Percentiles rank a stretch among this genome's conserved stretches.
Evolutionary conservation across 1,140 invertebrate species (phyloP).

Genomic region (Hydropsyche tenuis): DNA sequence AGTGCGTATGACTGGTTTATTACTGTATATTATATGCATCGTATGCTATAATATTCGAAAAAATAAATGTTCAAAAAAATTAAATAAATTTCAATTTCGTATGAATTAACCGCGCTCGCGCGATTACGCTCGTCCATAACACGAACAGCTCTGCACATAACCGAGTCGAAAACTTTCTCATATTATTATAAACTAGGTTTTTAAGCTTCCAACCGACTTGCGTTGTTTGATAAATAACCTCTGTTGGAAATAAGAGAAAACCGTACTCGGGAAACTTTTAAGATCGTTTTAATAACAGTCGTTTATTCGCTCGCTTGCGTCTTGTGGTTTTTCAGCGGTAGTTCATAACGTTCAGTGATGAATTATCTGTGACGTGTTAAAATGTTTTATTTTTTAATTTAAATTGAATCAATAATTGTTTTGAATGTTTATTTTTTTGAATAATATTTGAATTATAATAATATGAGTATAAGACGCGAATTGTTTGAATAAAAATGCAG

Average conservation of each 20-base stretch:
- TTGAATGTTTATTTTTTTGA: no score
- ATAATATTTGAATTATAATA: no score
- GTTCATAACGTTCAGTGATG: background rate
- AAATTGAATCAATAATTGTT: no score
- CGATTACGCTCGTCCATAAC: background rate
- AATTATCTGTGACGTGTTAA: no score
- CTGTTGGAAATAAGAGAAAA: conserved; percentile 33
- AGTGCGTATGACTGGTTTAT: conserved; percentile 34
- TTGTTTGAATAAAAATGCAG: no score
- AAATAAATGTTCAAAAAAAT: no score
- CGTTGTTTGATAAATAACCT: conserved; percentile 42
- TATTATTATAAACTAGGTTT: conserved; percentile 35
- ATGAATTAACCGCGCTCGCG: background rate
- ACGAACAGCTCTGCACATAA: background rate
- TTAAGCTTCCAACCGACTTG: conserved; percentile 35
- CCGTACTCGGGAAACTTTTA: conserved; percentile 10
- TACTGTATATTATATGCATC: background rate
- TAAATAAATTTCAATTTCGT: background rate
- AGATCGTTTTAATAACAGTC: conserved; percentile 27
- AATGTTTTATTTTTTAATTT: no score
- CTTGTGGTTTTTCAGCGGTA: conserved; percentile 21
- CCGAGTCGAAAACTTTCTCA: conserved; percentile 20
- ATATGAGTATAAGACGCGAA: no score
- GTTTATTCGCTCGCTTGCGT: conserved; percentile 28
- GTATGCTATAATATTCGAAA: background rate